Base-by-base conservation (phyloP, 2,797 vertebrate genomes). In the Gastrophryne carolinensis region DNA sequence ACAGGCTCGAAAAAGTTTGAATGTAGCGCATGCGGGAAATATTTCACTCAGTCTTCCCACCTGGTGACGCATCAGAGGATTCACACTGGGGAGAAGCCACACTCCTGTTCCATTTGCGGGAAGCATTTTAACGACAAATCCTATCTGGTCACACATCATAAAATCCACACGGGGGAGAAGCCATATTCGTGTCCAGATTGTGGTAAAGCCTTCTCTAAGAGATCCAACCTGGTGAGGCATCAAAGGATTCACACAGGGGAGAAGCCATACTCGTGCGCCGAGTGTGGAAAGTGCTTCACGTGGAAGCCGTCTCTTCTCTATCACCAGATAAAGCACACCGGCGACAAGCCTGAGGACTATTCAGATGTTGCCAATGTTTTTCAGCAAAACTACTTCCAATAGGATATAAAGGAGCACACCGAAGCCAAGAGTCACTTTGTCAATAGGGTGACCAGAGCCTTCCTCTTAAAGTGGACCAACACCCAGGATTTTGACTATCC, bases 291-390 rank as follows among this genome's bases (percentile, higher is more conserved):
- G 67, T 12, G 80, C 29, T 86, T 86, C 52, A 84, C 79, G 69
- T 82, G 83, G 77, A 83, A 78, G 47, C 85, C 83, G 21, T 82
- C 83, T 73, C 82, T 86, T 65, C 78, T 84, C 54, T 83, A 82
- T 47, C 83, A 86, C 34, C 79, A 81, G 69, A 67, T 82, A 70
- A 86, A 80, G 5, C 85, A 86, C 68, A 82, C 81, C 27, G 82
- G 84, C 73, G 83, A 85, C 74, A 85, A 83, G 61, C 82, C 83
- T 11, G 84, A 84, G 73, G 80, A 79, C 12, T 84, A 83, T 81
- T 78, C 80, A n/a, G 17, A 44, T 44, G 15, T 3, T 7, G 15
- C 13, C 0, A n/a, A n/a, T 1, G 15, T 44, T 6, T 44, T 44
- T 17, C 15, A 44, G 5, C 39, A 44, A 17, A 44, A 44, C 17